Percentiles rank a stretch among this genome's conserved stretches.
phyloP scores from a whole-genome alignment of 1,140 invertebrate genomes.

The Orchestia grillus region DNA sequence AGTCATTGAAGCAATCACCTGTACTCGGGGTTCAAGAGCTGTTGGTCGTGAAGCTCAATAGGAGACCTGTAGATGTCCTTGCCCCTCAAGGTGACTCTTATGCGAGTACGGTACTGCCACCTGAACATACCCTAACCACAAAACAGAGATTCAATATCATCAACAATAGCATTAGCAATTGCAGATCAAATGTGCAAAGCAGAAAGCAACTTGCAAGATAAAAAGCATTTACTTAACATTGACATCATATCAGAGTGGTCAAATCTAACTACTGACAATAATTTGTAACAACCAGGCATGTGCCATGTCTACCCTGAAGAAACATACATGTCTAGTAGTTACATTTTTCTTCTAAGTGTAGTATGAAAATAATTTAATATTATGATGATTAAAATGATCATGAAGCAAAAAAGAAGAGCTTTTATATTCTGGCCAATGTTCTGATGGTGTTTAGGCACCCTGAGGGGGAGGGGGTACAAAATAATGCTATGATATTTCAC shows the following conservation, averaged over 20 bases:
- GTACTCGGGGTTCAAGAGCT: slow-evolving; percentile 74
- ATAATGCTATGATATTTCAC: background rate
- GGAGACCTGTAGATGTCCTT: slow-evolving; percentile 75
- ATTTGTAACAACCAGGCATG: too few relatives aligned
- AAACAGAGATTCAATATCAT: background rate
- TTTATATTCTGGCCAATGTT: too few relatives aligned
- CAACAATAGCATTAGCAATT: background rate
- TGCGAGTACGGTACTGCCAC: slow-evolving; percentile 88
- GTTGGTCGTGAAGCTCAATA: slow-evolving; percentile 80
- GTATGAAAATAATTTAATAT: too few relatives aligned
- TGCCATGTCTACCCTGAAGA: too few relatives aligned
- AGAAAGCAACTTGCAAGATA: background rate
- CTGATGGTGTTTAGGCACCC: too few relatives aligned
- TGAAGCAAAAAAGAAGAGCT: too few relatives aligned
- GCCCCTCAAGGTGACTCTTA: slow-evolving; percentile 87
- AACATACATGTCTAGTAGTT: too few relatives aligned
- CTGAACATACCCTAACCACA: slow-evolving; percentile 79
- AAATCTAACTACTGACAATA: too few relatives aligned
- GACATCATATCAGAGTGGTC: too few relatives aligned
- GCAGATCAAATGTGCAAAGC: background rate
- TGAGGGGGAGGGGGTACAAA: too few relatives aligned
- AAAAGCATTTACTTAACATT: background rate
- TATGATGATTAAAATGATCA: too few relatives aligned
- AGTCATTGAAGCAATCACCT: slow-evolving; percentile 69
- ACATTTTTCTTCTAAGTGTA: too few relatives aligned